Conservation (phyloP, 2,797 vertebrate species). For the Muscicapa striata region DNA sequence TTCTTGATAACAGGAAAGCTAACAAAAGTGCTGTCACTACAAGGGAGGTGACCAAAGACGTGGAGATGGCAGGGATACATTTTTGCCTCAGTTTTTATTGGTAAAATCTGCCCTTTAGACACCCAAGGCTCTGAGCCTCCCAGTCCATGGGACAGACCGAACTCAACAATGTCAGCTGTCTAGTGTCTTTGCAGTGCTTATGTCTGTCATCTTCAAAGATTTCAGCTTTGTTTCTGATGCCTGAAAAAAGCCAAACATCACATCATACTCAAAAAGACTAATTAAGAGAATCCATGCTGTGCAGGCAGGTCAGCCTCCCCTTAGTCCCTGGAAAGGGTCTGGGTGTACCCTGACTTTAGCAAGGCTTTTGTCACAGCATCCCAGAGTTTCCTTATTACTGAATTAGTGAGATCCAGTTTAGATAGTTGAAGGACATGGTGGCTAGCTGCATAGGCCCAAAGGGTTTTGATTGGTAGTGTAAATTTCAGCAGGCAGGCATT, state of each 20-base stretch:
- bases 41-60: neutral
- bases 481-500: neutral
- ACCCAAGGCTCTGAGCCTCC: neutral
- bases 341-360: neutral
- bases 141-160: neutral
- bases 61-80: rapidly evolving
- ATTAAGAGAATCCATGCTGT: neutral
- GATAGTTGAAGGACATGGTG: neutral
- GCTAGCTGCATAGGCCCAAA: neutral
- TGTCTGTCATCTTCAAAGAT: neutral
- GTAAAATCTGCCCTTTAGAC: neutral
- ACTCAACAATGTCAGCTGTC: neutral
- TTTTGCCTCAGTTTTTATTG: neutral
- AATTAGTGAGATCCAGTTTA: neutral
- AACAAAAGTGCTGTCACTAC: neutral
- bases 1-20: neutral
- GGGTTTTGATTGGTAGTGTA: neutral
- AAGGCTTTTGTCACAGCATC: neutral
- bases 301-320: neutral
- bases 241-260: neutral
- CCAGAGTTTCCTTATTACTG: neutral
- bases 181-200: neutral
- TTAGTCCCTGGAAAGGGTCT: neutral
- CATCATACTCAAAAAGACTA: neutral
- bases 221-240: neutral